Conservation (phyloP, 1,140 invertebrate species). For the Cotesia vestalis region DNA sequence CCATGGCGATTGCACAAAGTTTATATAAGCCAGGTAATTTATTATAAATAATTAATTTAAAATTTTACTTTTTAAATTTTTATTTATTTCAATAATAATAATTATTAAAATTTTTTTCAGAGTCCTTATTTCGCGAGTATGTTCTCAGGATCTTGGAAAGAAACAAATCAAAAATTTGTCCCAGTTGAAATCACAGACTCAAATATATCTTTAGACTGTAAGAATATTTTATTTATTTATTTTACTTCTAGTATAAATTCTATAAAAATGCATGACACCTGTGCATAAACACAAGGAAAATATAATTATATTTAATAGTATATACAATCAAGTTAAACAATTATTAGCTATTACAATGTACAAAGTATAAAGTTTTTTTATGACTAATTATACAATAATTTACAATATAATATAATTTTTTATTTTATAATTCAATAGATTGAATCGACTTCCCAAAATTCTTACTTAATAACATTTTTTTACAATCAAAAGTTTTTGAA, state of each 20-base stretch:
- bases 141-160: constrained; percentile 85
- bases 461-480: no score
- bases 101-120: constrained; percentile 60
- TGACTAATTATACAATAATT: no score
- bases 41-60: no score
- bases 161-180: constrained; percentile 74
- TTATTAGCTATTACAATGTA: no score
- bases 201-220: constrained; percentile 77
- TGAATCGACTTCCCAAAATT: no score
- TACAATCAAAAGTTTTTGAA: no score
- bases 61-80: constrained; percentile 18
- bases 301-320: no score
- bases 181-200: constrained; percentile 79
- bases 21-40: constrained; percentile 74
- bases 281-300: neutral
- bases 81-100: constrained; percentile 18
- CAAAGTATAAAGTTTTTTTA: no score
- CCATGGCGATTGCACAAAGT: constrained; percentile 83
- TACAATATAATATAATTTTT: no score
- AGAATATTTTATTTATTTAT: constrained; percentile 43
- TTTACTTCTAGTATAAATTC: neutral
- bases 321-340: no score
- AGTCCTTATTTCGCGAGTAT: constrained; percentile 85
- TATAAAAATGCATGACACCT: constrained; percentile 4
- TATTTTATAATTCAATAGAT: no score